These are phyloP conservation scores for Pangasianodon hypophthalmus DNA, from an alignment of 2,113 vertebrate species.

Conservation along the genomic window DNA sequence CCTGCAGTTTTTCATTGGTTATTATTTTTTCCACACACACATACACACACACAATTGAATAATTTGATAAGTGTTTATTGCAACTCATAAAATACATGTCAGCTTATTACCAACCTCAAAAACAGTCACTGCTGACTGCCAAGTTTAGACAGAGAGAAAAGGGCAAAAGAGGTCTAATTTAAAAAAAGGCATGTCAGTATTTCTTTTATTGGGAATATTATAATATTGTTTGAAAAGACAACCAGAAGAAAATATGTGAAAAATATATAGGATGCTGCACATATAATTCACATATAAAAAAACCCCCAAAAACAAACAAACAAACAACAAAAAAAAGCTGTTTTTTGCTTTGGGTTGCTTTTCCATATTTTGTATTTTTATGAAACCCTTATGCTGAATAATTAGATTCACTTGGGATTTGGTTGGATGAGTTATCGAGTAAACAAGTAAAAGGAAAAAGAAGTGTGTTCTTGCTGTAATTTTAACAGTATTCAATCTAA, in stretches of 20 bases:
- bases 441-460: not conserved
- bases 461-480: not conserved
- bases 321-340: not conserved
- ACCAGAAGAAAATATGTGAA: not conserved
- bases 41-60: slow-evolving; percentile 22
- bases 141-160: slow-evolving; percentile 29
- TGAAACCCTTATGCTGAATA: slow-evolving; percentile 3
- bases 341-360: not conserved
- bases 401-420: not conserved
- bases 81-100: slow-evolving; percentile 41
- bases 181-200: slow-evolving; percentile 28
- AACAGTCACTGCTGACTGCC: slow-evolving; percentile 36
- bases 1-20: slow-evolving; percentile 38
- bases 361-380: slow-evolving; percentile 19
- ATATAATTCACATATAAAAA: not conserved
- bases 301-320: too few relatives aligned
- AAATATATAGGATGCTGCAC: slow-evolving; percentile 12
- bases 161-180: slow-evolving; percentile 3
- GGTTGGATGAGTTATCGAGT: not conserved
- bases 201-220: slow-evolving; percentile 32
- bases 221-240: not conserved
- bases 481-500: not conserved
- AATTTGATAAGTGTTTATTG: slow-evolving; percentile 48
- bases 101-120: slow-evolving; percentile 30
- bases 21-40: slow-evolving; percentile 17